A percentile compares a stretch with the other conserved stretches of the same genome.
Conservation (phyloP, 2,797 vertebrate species). For the Rhinella marina region DNA sequence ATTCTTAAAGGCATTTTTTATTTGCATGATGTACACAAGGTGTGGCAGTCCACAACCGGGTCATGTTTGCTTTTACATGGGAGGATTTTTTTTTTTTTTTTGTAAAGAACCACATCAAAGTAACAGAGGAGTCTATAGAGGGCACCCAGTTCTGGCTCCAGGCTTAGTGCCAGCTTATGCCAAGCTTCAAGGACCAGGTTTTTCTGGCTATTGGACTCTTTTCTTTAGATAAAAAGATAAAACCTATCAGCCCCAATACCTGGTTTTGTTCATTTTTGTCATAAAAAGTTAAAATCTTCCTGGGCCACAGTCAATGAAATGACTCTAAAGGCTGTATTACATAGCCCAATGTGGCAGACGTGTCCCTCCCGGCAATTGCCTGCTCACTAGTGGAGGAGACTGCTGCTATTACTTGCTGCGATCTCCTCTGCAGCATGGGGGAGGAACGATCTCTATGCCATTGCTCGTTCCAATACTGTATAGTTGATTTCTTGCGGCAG, state of each 20-base stretch:
- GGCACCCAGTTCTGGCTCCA: conserved; percentile 59
- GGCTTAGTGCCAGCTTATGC: conserved; percentile 16
- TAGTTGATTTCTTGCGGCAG: too few species aligned
- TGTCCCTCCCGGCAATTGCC: too few species aligned
- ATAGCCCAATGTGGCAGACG: too few species aligned
- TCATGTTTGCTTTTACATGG: conserved; percentile 83
- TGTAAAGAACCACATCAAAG: conserved; percentile 84
- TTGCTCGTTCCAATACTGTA: too few species aligned
- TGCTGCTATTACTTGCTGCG: too few species aligned
- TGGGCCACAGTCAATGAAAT: background rate
- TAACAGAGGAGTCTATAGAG: conserved; percentile 60
- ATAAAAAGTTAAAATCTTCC: background rate
- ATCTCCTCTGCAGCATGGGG: too few species aligned
- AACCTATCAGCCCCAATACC: background rate
- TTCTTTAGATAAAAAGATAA: background rate
- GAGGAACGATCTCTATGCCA: too few species aligned
- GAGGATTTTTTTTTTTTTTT: conserved; percentile 66
- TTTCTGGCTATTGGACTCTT: background rate
- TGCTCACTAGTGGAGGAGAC: too few species aligned
- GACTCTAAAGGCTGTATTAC: too few species aligned
- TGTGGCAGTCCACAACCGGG: conserved; percentile 70
- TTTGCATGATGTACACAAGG: conserved; percentile 66
- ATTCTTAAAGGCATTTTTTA: conserved; percentile 65
- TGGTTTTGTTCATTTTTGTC: background rate
- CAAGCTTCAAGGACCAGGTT: background rate